phyloP scores from a whole-genome alignment of 2,888 invertebrate species.

The Nomada lathburiana region DNA sequence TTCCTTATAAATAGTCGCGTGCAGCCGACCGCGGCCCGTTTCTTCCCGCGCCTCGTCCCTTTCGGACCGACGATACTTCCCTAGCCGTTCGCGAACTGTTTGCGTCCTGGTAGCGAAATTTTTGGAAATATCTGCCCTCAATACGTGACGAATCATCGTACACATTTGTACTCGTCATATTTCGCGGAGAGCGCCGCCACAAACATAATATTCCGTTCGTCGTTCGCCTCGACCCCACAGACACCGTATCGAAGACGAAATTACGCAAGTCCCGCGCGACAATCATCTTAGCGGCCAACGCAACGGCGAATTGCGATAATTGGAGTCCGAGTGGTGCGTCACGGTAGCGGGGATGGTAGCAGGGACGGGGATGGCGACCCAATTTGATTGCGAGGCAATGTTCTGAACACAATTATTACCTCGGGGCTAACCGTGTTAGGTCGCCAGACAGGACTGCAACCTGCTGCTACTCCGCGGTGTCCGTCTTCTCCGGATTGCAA shows the following conservation, averaged over 20 bases:
- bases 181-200: background rate
- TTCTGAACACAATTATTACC: slow-evolving; percentile 67
- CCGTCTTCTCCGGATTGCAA: slow-evolving; percentile 37
- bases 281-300: slow-evolving; percentile 47
- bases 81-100: background rate
- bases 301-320: slow-evolving; percentile 57
- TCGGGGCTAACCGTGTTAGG: slow-evolving; percentile 65
- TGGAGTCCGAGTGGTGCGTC: slow-evolving; percentile 48
- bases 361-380: slow-evolving; percentile 40
- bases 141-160: background rate
- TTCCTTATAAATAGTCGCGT: slow-evolving; percentile 75
- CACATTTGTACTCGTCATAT: background rate
- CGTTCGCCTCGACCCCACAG: background rate
- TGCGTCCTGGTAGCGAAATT: no score
- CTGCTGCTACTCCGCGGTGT: slow-evolving; percentile 31
- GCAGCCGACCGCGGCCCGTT: slow-evolving; percentile 61
- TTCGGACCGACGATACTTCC: background rate
- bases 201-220: slow-evolving; percentile 9
- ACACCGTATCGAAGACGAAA: background rate
- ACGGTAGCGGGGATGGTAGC: slow-evolving; percentile 36
- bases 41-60: slow-evolving; percentile 2
- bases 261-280: slow-evolving; percentile 39
- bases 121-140: background rate
- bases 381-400: slow-evolving; percentile 66
- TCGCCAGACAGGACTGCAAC: slow-evolving; percentile 46